These are phyloP conservation scores for silkworm (Bombyx mori) DNA, from an alignment of 1,140 invertebrate species.

Conservation along the genomic window ASM3026992v2 NC_085111.1:7229501-7230000, in stretches of 20 bases:
- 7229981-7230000: too few species aligned
- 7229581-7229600: too few species aligned
- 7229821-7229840: slow-evolving; percentile 12
- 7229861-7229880: slow-evolving; percentile 10
- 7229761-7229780: slow-evolving; percentile 6
- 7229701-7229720: too few species aligned
- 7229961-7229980: background rate
- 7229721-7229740: background rate
- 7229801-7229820: slow-evolving; percentile 11
- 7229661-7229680: too few species aligned
- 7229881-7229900: slow-evolving; percentile 12
- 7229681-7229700: too few species aligned
- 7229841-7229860: slow-evolving; percentile 12
- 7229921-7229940: slow-evolving; percentile 21
- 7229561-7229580: too few species aligned
- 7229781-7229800: slow-evolving; percentile 7
- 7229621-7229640: too few species aligned
- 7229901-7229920: slow-evolving; percentile 20
- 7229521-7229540: too few species aligned
- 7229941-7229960: slow-evolving; percentile 19
- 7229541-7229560: too few species aligned
- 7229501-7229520: too few species aligned
- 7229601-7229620: too few species aligned
- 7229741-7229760: slow-evolving; percentile 3
- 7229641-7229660: too few species aligned